Conservation (phyloP, 2,113 vertebrate genomes). For the Stigmatopora argus region DNA sequence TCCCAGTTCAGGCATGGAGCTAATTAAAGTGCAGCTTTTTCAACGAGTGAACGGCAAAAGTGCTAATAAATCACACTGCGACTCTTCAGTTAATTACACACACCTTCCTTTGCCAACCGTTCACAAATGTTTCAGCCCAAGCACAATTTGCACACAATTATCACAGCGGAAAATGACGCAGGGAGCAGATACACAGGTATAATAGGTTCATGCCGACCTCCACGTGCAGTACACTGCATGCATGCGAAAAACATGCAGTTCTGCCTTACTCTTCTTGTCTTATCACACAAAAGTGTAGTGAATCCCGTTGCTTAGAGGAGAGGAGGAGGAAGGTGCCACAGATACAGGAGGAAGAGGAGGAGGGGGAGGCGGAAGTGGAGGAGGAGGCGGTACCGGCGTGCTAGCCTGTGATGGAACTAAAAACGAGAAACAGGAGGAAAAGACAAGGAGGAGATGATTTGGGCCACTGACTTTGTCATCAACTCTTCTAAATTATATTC, state of each 20-base stretch:
- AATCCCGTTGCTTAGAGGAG: slow-evolving; percentile 93
- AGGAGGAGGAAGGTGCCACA: slow-evolving; percentile 64
- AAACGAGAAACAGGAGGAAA: slow-evolving; percentile 68
- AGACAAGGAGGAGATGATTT: slow-evolving; percentile 38
- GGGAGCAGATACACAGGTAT: slow-evolving; percentile 42
- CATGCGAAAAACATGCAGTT: slow-evolving; percentile 64
- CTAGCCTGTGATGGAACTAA: slow-evolving; percentile 83
- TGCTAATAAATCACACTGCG: slow-evolving; percentile 57
- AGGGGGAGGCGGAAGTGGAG: slow-evolving; percentile 77
- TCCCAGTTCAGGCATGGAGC: slow-evolving; percentile 61
- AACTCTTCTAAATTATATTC: not conserved
- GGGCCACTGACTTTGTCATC: slow-evolving; percentile 2
- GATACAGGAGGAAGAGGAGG: slow-evolving; percentile 76
- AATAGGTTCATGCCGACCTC: slow-evolving; percentile 21
- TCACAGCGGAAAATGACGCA: slow-evolving; percentile 62
- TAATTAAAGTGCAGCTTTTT: slow-evolving; percentile 66
- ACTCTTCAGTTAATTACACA: slow-evolving; percentile 72
- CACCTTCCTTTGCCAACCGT: slow-evolving; percentile 51
- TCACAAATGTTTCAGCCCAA: slow-evolving; percentile 62
- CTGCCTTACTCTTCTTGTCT: slow-evolving; percentile 84
- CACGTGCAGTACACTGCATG: not conserved
- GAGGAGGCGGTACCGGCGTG: slow-evolving; percentile 74
- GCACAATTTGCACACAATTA: slow-evolving; percentile 71
- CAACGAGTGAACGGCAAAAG: slow-evolving; percentile 55
- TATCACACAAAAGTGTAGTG: slow-evolving; percentile 99